These are phyloP conservation scores for Anoplophora glabripennis DNA, from an alignment of 1,140 invertebrate genomes.

Conservation along the genomic window DNA sequence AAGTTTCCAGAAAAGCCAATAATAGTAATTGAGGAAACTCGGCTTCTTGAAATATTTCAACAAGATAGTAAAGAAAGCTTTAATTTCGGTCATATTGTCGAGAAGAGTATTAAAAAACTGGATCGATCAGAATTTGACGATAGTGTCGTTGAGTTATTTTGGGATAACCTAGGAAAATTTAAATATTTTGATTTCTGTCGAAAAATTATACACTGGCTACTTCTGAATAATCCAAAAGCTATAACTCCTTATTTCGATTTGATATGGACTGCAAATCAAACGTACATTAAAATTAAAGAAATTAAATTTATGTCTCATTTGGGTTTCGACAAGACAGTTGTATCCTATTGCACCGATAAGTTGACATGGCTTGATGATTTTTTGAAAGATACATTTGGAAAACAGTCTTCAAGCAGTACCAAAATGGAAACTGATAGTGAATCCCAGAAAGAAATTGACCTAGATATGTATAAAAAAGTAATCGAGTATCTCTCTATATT, in stretches of 20 bases:
- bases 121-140: too few species aligned
- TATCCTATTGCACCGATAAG: neutral
- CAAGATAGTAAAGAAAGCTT: too few species aligned
- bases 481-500: neutral
- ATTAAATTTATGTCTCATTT: neutral
- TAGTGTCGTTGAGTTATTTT: too few species aligned
- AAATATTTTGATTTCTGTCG: too few species aligned
- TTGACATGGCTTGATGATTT: neutral
- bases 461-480: neutral
- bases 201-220: neutral
- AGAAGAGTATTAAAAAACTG: too few species aligned
- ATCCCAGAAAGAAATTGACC: neutral
- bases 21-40: too few species aligned
- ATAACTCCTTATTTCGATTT: neutral
- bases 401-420: too few species aligned
- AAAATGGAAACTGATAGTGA: too few species aligned
- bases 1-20: too few species aligned
- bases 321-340: neutral
- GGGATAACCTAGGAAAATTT: neutral
- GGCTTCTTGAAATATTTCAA: too few species aligned
- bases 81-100: too few species aligned
- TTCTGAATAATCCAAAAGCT: neutral
- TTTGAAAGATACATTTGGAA: too few species aligned
- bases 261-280: neutral
- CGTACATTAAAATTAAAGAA: neutral